Conservation (phyloP, 2,888 invertebrate species). For the Lamproptera curius region DNA sequence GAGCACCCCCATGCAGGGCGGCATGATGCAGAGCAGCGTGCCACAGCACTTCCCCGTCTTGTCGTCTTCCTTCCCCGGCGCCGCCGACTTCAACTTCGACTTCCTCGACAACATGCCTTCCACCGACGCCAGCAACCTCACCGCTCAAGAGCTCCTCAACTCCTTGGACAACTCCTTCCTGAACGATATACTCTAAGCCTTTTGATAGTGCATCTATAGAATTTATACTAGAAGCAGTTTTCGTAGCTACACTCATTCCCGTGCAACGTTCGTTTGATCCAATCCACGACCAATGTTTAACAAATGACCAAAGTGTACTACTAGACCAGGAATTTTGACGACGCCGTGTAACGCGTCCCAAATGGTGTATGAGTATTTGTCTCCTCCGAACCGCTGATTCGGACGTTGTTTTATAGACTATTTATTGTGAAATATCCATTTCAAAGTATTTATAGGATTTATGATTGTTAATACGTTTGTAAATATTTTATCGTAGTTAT, state of each 20-base stretch:
- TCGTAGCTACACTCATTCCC: conserved; percentile 35
- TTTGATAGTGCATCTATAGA: not conserved
- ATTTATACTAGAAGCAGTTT: no score
- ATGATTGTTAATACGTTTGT: conserved; percentile 69
- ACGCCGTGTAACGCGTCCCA: conserved; percentile 34
- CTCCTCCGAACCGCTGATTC: conserved; percentile 53
- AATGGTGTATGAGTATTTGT: conserved; percentile 28
- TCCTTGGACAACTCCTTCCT: conserved; percentile 89
- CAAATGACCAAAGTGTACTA: conserved; percentile 70
- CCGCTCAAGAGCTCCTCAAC: conserved; percentile 89
- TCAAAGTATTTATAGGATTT: conserved; percentile 68
- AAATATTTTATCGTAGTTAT: conserved; percentile 59
- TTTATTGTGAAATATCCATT: conserved; percentile 68
- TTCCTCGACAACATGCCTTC: conserved; percentile 90
- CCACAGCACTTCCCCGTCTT: conserved; percentile 49
- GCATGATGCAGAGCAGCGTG: conserved; percentile 27
- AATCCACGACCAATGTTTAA: conserved; percentile 53
- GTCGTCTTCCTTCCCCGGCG: conserved; percentile 67
- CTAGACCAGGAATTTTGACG: conserved; percentile 53
- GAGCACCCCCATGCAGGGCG: conserved; percentile 38
- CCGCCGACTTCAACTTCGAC: conserved; percentile 88
- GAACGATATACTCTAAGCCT: conserved; percentile 78
- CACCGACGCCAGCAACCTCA: conserved; percentile 85
- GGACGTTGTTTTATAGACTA: conserved; percentile 66
- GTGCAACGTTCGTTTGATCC: conserved; percentile 39